These are phyloP conservation scores for Phrynosoma blainvillii DNA, from an alignment of 2,113 vertebrate species.

Conservation along the genomic window DNA sequence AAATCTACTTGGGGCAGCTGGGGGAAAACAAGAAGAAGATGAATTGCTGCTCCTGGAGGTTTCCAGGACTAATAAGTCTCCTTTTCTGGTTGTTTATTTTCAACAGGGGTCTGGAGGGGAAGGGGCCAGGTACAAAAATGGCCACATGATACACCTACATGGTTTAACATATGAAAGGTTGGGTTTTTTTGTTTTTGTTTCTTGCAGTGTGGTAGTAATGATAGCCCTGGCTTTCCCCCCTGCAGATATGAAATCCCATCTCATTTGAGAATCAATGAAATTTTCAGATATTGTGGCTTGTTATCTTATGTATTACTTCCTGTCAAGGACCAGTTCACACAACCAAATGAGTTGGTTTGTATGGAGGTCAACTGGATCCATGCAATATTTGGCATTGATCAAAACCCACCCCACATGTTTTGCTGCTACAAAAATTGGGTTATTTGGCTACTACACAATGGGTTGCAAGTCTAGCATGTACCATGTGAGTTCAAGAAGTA, in stretches of 20 bases:
- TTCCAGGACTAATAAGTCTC: too few species aligned
- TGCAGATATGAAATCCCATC: neutral
- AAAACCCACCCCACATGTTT: neutral
- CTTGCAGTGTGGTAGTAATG: rapidly evolving
- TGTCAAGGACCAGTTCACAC: neutral
- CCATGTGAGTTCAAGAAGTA: neutral
- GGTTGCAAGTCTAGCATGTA: neutral
- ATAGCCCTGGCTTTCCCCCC: neutral
- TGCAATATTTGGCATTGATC: too few species aligned
- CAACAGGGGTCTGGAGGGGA: too few species aligned
- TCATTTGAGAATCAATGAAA: neutral
- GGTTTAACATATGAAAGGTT: too few species aligned
- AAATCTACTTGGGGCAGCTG: too few species aligned
- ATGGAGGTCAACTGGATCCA: neutral
- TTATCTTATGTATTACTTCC: neutral
- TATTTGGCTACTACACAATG: neutral
- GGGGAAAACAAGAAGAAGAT: too few species aligned
- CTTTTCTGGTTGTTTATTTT: too few species aligned
- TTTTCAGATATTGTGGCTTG: neutral
- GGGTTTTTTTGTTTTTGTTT: neutral
- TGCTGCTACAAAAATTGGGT: neutral
- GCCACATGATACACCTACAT: too few species aligned
- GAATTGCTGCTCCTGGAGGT: too few species aligned
- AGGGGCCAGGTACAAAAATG: too few species aligned
- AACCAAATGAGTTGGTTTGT: neutral